Evolutionary conservation across 2,113 vertebrate genomes (phyloP).

Genomic region (Corythoichthys intestinalis): DNA sequence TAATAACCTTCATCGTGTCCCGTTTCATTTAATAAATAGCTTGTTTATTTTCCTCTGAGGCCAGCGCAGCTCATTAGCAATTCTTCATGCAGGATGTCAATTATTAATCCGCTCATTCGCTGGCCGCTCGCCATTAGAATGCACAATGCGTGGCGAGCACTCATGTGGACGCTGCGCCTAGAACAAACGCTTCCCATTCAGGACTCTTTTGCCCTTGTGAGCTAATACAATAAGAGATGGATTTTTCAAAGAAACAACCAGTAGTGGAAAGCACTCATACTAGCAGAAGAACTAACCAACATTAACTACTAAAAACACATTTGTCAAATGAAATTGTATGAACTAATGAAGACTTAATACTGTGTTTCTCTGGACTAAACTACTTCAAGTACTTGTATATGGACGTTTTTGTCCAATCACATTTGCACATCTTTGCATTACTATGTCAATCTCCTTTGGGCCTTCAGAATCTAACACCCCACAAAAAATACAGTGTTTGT

Average conservation of each 20-base stretch:
- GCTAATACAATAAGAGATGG: conserved; percentile 9
- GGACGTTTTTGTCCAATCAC: too few relatives aligned
- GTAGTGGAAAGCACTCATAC: not conserved
- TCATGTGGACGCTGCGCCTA: conserved; percentile 44
- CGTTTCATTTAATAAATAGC: conserved; percentile 57
- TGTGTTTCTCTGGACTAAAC: not conserved
- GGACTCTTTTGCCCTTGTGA: conserved; percentile 38
- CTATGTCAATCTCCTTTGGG: too few relatives aligned
- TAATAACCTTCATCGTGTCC: conserved; percentile 46
- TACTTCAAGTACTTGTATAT: not conserved
- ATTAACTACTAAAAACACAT: too few relatives aligned
- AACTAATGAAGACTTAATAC: too few relatives aligned
- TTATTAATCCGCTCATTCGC: conserved; percentile 61
- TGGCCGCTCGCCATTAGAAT: conserved; percentile 48
- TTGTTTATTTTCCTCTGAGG: conserved; percentile 55
- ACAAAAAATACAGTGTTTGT: too few relatives aligned
- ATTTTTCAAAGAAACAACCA: conserved; percentile 9
- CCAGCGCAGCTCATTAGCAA: conserved; percentile 51
- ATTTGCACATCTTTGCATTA: too few relatives aligned
- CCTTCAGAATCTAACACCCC: too few relatives aligned
- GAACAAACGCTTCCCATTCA: conserved; percentile 48
- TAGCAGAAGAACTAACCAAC: not conserved
- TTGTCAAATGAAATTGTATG: too few relatives aligned
- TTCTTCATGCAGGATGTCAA: conserved; percentile 57
- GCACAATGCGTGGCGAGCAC: conserved; percentile 32